phyloP scores from a whole-genome alignment of 1,140 invertebrate species.

The Temnothorax longispinosus region DNA sequence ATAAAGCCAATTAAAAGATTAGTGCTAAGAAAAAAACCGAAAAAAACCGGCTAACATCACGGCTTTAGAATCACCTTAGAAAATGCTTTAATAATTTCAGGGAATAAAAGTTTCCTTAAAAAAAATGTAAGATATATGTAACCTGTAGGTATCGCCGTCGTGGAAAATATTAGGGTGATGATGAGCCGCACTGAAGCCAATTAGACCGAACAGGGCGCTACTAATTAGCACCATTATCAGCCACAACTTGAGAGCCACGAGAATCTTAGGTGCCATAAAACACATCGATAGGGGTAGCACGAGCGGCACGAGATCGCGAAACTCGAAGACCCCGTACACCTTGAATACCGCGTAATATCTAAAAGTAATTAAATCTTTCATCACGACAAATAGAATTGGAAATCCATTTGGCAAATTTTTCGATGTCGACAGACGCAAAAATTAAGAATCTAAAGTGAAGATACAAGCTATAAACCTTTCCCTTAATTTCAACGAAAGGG shows the following conservation, averaged over 20 bases:
- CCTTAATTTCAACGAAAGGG: not conserved
- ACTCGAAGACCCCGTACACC: constrained; percentile 67
- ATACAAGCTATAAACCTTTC: too few species aligned
- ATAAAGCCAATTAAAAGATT: too few species aligned
- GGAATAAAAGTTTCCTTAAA: too few species aligned
- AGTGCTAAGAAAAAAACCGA: too few species aligned
- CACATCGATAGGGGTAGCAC: constrained; percentile 86
- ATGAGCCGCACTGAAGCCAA: constrained; percentile 92
- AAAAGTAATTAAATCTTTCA: constrained; percentile 39
- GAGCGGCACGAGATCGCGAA: constrained; percentile 84
- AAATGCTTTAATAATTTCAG: not conserved
- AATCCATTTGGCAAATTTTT: not conserved
- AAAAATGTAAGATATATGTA: not conserved
- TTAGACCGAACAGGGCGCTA: constrained; percentile 88
- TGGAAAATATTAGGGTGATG: constrained; percentile 94
- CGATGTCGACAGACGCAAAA: not conserved
- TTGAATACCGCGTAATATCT: constrained; percentile 76
- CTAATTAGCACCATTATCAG: constrained; percentile 86
- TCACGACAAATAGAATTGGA: not conserved
- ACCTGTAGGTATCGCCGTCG: constrained; percentile 90
- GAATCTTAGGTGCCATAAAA: constrained; percentile 76
- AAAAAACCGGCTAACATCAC: too few species aligned
- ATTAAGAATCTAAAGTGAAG: not conserved
- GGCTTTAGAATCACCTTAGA: not conserved
- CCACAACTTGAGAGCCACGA: constrained; percentile 86